phyloP scores from a whole-genome alignment of 2,797 vertebrate genomes.

The Siniperca obscura region DNA sequence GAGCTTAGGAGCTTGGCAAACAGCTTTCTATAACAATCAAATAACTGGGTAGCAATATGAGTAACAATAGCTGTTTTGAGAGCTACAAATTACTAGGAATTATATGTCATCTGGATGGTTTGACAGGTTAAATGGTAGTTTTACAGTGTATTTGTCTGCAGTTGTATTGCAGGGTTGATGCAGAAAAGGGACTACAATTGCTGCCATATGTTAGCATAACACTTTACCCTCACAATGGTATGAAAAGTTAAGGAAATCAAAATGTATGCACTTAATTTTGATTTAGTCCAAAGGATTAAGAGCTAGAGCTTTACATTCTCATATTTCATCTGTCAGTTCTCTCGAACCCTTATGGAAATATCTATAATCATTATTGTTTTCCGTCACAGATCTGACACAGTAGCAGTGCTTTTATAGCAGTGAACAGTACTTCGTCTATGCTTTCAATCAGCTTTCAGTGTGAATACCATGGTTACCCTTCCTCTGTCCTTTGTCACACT shows the following conservation, averaged over 20 bases:
- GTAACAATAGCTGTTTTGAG: slow-evolving; percentile 3
- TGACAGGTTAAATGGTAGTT: slow-evolving; percentile 31
- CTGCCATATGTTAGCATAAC: no score
- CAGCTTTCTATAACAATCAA: slow-evolving; percentile 4
- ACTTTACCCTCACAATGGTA: background rate
- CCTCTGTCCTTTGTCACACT: background rate
- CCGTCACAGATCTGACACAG: background rate
- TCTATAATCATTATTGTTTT: background rate
- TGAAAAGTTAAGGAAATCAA: background rate
- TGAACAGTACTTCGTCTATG: background rate
- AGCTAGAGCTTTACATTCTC: background rate
- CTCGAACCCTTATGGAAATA: background rate
- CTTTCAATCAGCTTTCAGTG: slow-evolving; percentile 12
- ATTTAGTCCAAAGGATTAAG: background rate
- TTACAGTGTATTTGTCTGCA: background rate
- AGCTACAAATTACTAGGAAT: slow-evolving; percentile 15
- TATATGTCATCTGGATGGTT: background rate
- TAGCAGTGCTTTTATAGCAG: background rate
- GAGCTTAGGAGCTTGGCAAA: background rate
- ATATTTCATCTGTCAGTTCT: background rate
- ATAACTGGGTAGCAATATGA: slow-evolving; percentile 1
- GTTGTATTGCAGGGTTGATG: background rate
- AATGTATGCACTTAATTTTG: background rate
- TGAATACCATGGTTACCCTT: background rate
- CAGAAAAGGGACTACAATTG: background rate